These are phyloP conservation scores for Imbricaverruca yamaguchii DNA, from an alignment of 2,888 invertebrate genomes.

Conservation along the genomic window DNA sequence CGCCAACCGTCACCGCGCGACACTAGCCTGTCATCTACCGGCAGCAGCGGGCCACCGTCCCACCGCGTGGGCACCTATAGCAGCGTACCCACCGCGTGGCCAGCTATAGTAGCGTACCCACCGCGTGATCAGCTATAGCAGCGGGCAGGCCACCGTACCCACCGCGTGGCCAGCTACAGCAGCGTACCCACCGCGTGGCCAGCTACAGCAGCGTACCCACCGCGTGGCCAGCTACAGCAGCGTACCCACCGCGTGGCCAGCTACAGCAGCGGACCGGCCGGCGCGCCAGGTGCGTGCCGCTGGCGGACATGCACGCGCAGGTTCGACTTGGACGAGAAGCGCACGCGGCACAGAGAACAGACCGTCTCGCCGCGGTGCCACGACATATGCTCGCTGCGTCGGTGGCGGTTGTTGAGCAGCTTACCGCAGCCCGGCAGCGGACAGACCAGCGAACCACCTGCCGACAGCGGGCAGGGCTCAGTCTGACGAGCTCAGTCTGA, in stretches of 20 bases:
- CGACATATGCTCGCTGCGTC: constrained; percentile 8
- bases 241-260: too few relatives aligned
- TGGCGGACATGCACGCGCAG: neutral
- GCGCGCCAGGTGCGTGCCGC: neutral
- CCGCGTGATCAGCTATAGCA: neutral
- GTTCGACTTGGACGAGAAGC: neutral
- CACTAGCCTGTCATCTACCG: too few relatives aligned
- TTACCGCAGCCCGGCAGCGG: neutral
- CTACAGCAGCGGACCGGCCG: neutral
- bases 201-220: neutral
- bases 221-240: too few relatives aligned
- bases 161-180: too few relatives aligned
- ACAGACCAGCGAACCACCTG: neutral
- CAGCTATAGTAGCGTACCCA: too few relatives aligned
- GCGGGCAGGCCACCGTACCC: neutral
- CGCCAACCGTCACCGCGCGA: too few relatives aligned
- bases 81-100: too few relatives aligned
- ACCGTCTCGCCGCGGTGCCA: constrained; percentile 15
- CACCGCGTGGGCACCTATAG: too few relatives aligned
- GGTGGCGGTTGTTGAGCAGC: neutral
- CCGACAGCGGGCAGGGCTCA: neutral
- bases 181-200: neutral
- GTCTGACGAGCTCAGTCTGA: too few relatives aligned
- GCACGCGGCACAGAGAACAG: neutral
- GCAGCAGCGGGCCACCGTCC: too few relatives aligned